Percentiles rank a stretch among this genome's conserved stretches.
These are phyloP conservation scores for Gracilinanus agilis DNA, from an alignment of 2,113 vertebrate genomes.

Conservation along the genomic window DNA sequence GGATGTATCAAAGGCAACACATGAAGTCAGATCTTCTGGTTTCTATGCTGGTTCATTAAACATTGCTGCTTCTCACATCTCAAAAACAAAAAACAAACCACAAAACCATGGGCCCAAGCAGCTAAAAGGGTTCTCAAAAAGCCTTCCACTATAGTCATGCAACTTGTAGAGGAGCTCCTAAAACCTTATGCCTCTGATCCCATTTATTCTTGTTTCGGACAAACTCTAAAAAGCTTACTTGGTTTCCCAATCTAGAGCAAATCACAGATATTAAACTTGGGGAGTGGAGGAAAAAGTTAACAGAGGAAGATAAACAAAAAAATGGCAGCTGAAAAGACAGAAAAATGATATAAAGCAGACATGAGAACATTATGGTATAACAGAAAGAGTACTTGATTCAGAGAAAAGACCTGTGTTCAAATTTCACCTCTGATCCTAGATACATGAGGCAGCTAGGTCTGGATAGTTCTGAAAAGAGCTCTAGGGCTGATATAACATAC, in stretches of 20 bases:
- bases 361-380: neutral
- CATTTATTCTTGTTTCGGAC: neutral
- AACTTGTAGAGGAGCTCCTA: neutral
- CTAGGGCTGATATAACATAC: neutral
- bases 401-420: neutral
- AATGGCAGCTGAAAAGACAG: too few relatives aligned
- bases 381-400: neutral
- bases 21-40: neutral
- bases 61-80: neutral
- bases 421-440: neutral
- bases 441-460: neutral
- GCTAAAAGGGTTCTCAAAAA: neutral
- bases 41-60: neutral
- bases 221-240: neutral
- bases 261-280: neutral
- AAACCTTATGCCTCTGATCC: neutral
- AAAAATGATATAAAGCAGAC: too few relatives aligned
- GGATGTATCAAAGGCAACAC: neutral
- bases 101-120: neutral
- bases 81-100: neutral
- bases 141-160: neutral
- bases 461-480: neutral
- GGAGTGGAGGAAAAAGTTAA: neutral
- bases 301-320: neutral
- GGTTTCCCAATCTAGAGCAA: neutral